Evolutionary conservation across 2,113 vertebrate species (phyloP).

Genomic region (human): GRCh38 chr2:212682501-212683000

Average conservation of each 20-base stretch:
- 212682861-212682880: neutral
- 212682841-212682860: neutral
- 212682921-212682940: neutral
- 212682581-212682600: neutral
- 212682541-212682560: neutral
- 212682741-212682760: neutral
- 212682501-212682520: neutral
- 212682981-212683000: neutral
- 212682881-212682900: neutral
- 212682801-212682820: neutral
- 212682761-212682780: neutral
- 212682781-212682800: neutral
- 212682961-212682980: neutral
- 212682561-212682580: neutral
- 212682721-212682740: neutral
- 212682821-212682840: neutral
- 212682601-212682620: neutral
- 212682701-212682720: neutral
- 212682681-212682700: neutral
- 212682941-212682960: neutral
- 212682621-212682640: neutral
- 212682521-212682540: neutral
- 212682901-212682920: neutral
- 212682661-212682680: neutral
- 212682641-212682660: neutral